Evolutionary conservation across 2,113 vertebrate genomes (phyloP), one percentile per base, ranked within the genome.

Genomic region (Scopus umbretta): DNA sequence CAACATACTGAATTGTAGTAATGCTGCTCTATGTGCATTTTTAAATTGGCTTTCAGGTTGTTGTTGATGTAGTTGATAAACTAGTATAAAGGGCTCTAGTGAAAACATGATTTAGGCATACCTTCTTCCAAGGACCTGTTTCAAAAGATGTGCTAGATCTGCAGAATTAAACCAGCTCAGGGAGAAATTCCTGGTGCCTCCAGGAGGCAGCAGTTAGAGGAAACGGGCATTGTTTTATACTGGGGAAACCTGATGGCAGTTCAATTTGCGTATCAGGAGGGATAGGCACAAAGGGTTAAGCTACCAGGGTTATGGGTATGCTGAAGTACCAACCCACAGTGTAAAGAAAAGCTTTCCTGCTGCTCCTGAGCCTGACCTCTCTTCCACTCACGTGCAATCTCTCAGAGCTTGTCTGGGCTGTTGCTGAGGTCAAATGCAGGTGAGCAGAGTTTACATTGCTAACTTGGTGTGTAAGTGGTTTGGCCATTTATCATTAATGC

Each of bases 211-310:
- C 49, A 79, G n/a, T 18, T n/a, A 8, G 13, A 70, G n/a, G 34
- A 43, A 62, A 45, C 5, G 8, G 17, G 29, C 3, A 0, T 14
- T 23, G 34, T 7, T 81, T 62, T 82, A 0, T 15, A 14, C 2
- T 4, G 30, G 25, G 47, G 34, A 89, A 74, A 76, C 11, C 15
- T 2, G 21, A 13, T 56, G 47, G 56, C 68, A 56, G 43, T 36
- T 74, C 55, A 17, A 0, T 40, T 59, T 78, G 45, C 16, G 34
- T 49, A 26, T 53, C 47, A 19, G 78, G 49, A 80, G 36, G 32
- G 30, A 32, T 0, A 3, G 65, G 14, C 30, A 45, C 1, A 0
- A 50, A n/a, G 32, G 18, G 25, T 63, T 68, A 52, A 68, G 20
- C 38, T 23, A 9, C 16, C 34, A 34, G 74, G 50, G 36, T 29